Evolutionary conservation across 30 jellyfish, hydroid and myxozoan genomes (phyloP), one percentile per base, ranked within the genome.

Genomic region (Cassiopea xamachana): DNA sequence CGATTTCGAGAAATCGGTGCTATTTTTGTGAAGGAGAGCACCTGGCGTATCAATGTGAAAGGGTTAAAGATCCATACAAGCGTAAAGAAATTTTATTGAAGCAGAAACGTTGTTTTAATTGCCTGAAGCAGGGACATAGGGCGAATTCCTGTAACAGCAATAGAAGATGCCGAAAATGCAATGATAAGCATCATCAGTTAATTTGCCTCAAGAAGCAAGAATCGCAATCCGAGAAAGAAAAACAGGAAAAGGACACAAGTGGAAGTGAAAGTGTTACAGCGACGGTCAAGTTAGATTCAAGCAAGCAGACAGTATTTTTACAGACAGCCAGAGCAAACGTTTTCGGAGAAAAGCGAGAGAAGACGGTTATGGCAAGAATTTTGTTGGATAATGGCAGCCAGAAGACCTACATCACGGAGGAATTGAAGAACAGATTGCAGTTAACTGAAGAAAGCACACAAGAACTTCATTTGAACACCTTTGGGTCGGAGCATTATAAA

Each of bases 261-360:
- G 86, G 72, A 77, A 47, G 49, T n/a, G 43, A 80, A 51, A 48
- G 77, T 45, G 19, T 80, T 13, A 80, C 88, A n/a, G 88, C 80
- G 16, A 48, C 88, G 46, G 58, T 74, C 49, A 62, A 75, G 60
- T 58, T 71, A 71, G 80, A 55, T 4, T 71, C 86, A 77, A 2
- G 45, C 2, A 80, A 62, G 2, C 51, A 50, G 15, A 80, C 51
- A 0, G 91, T 82, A 5, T 44, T 82, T 1, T 27, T 82, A 27
- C 91, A 55, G 64, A 55, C 64, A 0, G 64, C 64, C 7, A 55
- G 64, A 10, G 64, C 64, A 55, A 55, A 55, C 12, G 64, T 55
- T 55, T 55, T 55, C 12, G 64, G 64, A 3, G 64, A 3, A 55
- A 55, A 55, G 7, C 64, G 64, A 10, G 64, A 55, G 64, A 55